Conservation (phyloP, 2,113 vertebrate genomes). For the Zosterops japonicus region DNA sequence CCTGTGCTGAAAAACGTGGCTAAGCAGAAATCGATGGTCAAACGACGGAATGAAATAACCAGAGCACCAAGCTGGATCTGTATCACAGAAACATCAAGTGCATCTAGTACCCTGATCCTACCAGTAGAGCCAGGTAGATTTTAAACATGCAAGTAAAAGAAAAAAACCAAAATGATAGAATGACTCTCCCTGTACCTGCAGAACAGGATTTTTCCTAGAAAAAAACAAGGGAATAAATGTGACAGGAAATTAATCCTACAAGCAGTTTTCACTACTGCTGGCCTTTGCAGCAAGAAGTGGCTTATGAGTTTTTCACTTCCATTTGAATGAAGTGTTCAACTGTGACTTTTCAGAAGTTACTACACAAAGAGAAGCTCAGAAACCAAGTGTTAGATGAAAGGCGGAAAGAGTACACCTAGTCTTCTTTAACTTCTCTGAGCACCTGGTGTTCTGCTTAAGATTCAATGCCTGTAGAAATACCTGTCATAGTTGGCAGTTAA, state of each 20-base stretch:
- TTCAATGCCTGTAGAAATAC: conserved; percentile 30
- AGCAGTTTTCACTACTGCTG: not conserved
- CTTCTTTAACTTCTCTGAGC: not conserved
- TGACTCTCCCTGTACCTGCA: not conserved
- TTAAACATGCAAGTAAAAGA: not conserved
- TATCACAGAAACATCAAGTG: not conserved
- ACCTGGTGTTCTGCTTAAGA: conserved; percentile 38
- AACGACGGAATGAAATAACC: not conserved
- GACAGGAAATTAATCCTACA: not conserved
- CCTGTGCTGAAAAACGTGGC: not conserved
- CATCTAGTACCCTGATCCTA: not conserved
- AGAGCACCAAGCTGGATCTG: not conserved
- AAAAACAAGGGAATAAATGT: not conserved
- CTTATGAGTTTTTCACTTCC: not conserved
- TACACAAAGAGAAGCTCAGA: not conserved
- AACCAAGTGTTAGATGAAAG: not conserved
- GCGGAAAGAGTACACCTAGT: not conserved
- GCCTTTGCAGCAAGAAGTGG: not conserved
- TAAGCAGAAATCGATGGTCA: not conserved
- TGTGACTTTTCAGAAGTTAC: not conserved
- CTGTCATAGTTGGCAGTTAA: conserved; percentile 38
- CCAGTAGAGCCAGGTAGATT: not conserved
- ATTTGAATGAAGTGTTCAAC: not conserved
- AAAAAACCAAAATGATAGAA: not conserved
- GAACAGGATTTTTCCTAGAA: not conserved